Base-by-base conservation (phyloP, 2,797 vertebrate genomes). In the Mormyrus hasselquistii region DNA sequence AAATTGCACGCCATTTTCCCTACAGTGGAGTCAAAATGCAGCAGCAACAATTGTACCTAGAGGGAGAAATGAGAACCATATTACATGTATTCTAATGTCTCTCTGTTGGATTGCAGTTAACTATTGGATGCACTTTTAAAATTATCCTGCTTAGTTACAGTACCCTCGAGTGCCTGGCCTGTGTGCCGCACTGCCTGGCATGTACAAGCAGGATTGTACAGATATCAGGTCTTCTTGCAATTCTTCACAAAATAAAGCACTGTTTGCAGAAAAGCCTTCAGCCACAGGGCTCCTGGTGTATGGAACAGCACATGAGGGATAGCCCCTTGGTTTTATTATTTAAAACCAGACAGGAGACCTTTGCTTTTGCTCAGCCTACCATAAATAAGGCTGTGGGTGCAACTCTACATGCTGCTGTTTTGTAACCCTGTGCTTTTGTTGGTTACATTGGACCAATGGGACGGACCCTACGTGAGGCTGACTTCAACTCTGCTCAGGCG, bases 1-100 rank as follows among this genome's bases (percentile, higher is more conserved):
- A 79, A 79, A 79, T 79, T 44, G 34, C 73, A 41, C 16, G 44
- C 38, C 38, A 44, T 79, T 79, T 44, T 44, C 38, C 73, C 38
- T 41, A n/a, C 73, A 79, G 16, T 44, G 34, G 38, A 79, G 14
- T 41, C 38, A 79, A 44, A 79, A 79, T 79, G 38, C 38, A 3
- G 7, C 73, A 79, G 34, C 16, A 79, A 79, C 73, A 79, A 79
- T 79, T 73, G 65, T 73, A 79, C 34, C 73, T 44, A 79, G 29
- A 73, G 65, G 65, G 65, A 73, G 29, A 38, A 73, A 38, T 73
- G 41, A 79, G 2, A 44, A 79, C 73, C 73, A 79, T 41, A 79
- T 79, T 79, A 79, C 73, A 44, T 41, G 14, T 79, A 79, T 79
- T 79, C 65, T 73, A 73, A 73, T 73, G 65, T 73, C 65, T 79